These are phyloP conservation scores for Drepanosiphum platanoidis DNA, from an alignment of 2,888 invertebrate species.

Conservation along the genomic window DNA sequence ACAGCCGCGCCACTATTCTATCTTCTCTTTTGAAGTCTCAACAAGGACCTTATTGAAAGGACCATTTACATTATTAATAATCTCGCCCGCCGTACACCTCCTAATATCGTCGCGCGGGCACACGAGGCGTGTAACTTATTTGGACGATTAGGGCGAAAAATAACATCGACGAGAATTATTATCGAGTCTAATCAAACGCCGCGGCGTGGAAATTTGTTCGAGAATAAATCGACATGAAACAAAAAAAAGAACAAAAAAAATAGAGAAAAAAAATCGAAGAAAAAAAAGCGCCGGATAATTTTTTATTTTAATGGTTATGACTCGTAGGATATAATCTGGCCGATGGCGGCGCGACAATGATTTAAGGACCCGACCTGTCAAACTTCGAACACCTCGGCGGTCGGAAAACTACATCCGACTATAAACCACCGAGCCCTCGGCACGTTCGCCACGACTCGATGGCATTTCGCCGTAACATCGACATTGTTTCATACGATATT, in stretches of 20 bases:
- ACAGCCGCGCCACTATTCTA: not conserved
- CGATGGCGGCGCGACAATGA: not conserved
- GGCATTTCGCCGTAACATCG: not conserved
- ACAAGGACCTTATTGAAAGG: not conserved
- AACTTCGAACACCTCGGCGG: not conserved
- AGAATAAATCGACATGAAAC: too few relatives aligned
- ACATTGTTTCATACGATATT: not conserved
- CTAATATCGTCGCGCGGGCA: not conserved
- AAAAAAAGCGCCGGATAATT: too few relatives aligned
- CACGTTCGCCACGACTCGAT: not conserved
- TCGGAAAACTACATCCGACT: not conserved
- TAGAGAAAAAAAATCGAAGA: too few relatives aligned
- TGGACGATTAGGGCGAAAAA: not conserved
- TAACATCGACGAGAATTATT: not conserved
- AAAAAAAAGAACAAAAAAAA: too few relatives aligned
- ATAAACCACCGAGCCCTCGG: not conserved
- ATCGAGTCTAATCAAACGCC: too few relatives aligned
- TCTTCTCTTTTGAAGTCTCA: conserved; percentile 7
- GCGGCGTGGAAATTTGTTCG: too few relatives aligned
- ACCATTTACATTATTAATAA: conserved; percentile 15
- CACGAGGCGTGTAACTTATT: not conserved
- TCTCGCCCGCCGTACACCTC: not conserved
- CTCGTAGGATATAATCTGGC: too few relatives aligned
- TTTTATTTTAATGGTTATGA: too few relatives aligned
- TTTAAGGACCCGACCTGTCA: not conserved